A percentile compares a stretch with the other conserved stretches of the same genome.
These are phyloP conservation scores for Polypedilum pembai DNA, from an alignment of 1,140 invertebrate species.

Conservation along the genomic window DNA sequence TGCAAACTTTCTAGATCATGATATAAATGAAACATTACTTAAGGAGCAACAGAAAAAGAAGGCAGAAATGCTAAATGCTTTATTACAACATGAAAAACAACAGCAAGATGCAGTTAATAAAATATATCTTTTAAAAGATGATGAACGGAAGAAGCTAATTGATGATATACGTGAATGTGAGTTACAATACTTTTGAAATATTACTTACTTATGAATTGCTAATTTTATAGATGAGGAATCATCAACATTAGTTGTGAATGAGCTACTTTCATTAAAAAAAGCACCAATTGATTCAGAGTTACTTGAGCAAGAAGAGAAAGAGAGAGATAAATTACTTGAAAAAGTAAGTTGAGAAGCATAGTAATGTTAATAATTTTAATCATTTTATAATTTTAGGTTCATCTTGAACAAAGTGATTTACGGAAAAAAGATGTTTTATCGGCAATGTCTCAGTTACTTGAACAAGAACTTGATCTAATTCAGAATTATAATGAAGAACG, in stretches of 20 bases:
- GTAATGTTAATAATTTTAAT: background rate
- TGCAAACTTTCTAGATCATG: constrained; percentile 24
- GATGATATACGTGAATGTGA: constrained; percentile 47
- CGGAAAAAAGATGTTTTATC: constrained; percentile 49
- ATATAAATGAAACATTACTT: constrained; percentile 13
- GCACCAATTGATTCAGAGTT: constrained; percentile 49
- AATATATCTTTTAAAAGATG: constrained; percentile 56
- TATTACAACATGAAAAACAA: constrained; percentile 54
- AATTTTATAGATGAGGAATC: constrained; percentile 51
- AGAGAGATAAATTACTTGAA: constrained; percentile 53
- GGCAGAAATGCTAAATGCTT: constrained; percentile 45
- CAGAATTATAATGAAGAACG: constrained; percentile 36
- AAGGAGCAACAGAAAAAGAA: constrained; percentile 29
- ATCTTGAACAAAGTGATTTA: constrained; percentile 33
- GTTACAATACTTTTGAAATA: constrained; percentile 30
- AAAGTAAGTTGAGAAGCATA: constrained; percentile 30
- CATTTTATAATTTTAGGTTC: constrained; percentile 24
- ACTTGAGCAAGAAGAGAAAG: constrained; percentile 55
- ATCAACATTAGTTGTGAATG: constrained; percentile 55
- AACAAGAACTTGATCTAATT: constrained; percentile 49
- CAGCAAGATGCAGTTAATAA: constrained; percentile 56
- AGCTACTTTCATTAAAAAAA: constrained; percentile 53
- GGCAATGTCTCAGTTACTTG: constrained; percentile 58
- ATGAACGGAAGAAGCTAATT: constrained; percentile 53
- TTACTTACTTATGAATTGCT: background rate